These are phyloP conservation scores for Cnemophilus loriae DNA, from an alignment of 2,113 vertebrate species.

Conservation along the genomic window DNA sequence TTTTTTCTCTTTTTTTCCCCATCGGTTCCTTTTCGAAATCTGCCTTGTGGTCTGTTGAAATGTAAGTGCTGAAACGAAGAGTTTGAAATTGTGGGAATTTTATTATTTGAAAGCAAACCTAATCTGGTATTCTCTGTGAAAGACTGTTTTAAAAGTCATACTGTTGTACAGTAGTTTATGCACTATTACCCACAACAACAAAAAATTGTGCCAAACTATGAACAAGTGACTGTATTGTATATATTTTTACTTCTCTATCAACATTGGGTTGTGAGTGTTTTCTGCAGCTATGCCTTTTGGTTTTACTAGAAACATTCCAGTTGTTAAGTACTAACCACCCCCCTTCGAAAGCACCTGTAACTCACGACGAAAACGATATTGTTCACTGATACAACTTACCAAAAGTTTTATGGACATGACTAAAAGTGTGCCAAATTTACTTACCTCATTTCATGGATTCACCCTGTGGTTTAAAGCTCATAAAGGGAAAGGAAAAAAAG, in stretches of 20 bases:
- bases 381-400: slow-evolving; percentile 83
- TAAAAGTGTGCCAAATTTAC: slow-evolving; percentile 91
- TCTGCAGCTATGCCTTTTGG: slow-evolving; percentile 82
- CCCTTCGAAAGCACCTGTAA: slow-evolving; percentile 90
- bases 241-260: slow-evolving; percentile 84
- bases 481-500: slow-evolving; percentile 10
- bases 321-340: slow-evolving; percentile 82
- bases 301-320: slow-evolving; percentile 86
- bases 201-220: slow-evolving; percentile 93
- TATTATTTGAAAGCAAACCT: slow-evolving; percentile 74
- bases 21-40: slow-evolving; percentile 76
- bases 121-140: slow-evolving; percentile 76
- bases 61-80: slow-evolving; percentile 84
- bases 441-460: slow-evolving; percentile 91
- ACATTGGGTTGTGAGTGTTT: slow-evolving; percentile 87
- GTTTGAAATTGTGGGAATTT: slow-evolving; percentile 73
- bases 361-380: slow-evolving; percentile 81
- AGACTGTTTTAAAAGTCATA: slow-evolving; percentile 79
- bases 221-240: slow-evolving; percentile 94
- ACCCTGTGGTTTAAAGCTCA: slow-evolving; percentile 83
- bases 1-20: background rate
- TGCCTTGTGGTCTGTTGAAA: slow-evolving; percentile 83
- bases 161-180: slow-evolving; percentile 95
- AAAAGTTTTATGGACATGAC: slow-evolving; percentile 88
- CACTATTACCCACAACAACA: slow-evolving; percentile 87